Conservation (phyloP, 2,888 invertebrate genomes). For the Aromia moschata region DNA sequence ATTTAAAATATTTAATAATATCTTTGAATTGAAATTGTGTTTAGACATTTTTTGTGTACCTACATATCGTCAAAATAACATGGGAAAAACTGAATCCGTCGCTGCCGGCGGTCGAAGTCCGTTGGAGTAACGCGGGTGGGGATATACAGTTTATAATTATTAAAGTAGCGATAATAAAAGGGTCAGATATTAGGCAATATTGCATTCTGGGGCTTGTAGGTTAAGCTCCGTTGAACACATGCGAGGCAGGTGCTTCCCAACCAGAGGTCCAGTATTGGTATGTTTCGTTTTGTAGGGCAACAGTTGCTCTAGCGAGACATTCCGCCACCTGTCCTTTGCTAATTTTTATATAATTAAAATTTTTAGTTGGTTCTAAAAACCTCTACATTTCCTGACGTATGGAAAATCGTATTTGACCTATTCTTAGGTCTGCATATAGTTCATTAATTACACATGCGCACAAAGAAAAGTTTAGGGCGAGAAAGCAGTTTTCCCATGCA, state of each 20-base stretch:
- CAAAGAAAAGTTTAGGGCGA: too few relatives aligned
- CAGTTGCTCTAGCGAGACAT: slow-evolving; percentile 1
- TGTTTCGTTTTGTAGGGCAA: neutral
- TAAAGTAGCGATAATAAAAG: slow-evolving; percentile 23
- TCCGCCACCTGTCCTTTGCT: slow-evolving; percentile 12
- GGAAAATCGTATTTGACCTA: too few relatives aligned
- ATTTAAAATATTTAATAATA: too few relatives aligned
- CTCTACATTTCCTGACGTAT: too few relatives aligned
- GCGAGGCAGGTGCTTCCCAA: slow-evolving; percentile 41
- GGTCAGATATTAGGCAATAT: slow-evolving; percentile 38
- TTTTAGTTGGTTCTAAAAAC: too few relatives aligned
- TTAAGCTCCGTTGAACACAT: slow-evolving; percentile 43
- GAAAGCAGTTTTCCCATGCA: too few relatives aligned
- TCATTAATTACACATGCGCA: too few relatives aligned
- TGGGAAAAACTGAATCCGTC: too few relatives aligned
- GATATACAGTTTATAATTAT: neutral
- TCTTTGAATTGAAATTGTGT: too few relatives aligned
- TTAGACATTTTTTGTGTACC: too few relatives aligned
- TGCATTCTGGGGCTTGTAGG: slow-evolving; percentile 34
- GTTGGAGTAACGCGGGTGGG: neutral
- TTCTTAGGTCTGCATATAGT: too few relatives aligned
- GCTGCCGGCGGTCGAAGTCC: neutral
- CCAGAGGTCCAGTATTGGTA: slow-evolving; percentile 12
- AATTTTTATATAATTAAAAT: slow-evolving; percentile 3
- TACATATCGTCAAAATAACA: too few relatives aligned